Evolutionary conservation across 2,888 invertebrate genomes (phyloP).

Genomic region (Pseudanteris insignis): DNA sequence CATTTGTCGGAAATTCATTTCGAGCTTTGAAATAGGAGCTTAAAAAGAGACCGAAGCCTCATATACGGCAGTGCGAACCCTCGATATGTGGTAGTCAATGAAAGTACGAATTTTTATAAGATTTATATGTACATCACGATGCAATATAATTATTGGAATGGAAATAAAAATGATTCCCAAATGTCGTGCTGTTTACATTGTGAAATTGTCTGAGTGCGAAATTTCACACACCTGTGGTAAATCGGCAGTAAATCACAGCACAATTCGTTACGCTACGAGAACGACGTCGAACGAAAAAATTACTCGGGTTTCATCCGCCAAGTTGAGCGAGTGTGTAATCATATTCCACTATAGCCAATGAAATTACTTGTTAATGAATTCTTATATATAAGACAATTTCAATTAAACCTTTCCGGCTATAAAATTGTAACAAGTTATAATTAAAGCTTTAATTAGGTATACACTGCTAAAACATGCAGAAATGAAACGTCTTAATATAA

Average conservation of each 20-base stretch:
- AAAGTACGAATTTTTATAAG: too few relatives aligned
- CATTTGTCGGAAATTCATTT: conserved; percentile 15
- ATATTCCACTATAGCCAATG: conserved; percentile 7
- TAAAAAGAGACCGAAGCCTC: conserved; percentile 14
- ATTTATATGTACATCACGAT: too few relatives aligned
- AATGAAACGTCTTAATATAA: too few relatives aligned
- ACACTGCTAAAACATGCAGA: too few relatives aligned
- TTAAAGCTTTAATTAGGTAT: too few relatives aligned
- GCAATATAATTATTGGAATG: too few relatives aligned
- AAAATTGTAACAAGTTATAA: too few relatives aligned
- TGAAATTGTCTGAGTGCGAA: not conserved
- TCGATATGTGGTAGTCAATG: too few relatives aligned
- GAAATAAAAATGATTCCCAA: too few relatives aligned
- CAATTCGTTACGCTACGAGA: conserved; percentile 26
- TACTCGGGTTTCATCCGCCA: conserved; percentile 1
- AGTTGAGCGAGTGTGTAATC: conserved; percentile 14
- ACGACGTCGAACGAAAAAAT: conserved; percentile 2
- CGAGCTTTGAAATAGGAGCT: conserved; percentile 10
- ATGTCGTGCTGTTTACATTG: too few relatives aligned
- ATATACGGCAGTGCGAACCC: too few relatives aligned
- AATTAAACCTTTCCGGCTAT: too few relatives aligned
- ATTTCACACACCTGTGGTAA: conserved; percentile 3
- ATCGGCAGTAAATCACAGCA: conserved; percentile 14
- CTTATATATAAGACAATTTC: not conserved
- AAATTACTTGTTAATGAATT: conserved; percentile 10